phyloP scores from a whole-genome alignment of 2,797 vertebrate genomes.

The Halcyon leucocephala region DNA sequence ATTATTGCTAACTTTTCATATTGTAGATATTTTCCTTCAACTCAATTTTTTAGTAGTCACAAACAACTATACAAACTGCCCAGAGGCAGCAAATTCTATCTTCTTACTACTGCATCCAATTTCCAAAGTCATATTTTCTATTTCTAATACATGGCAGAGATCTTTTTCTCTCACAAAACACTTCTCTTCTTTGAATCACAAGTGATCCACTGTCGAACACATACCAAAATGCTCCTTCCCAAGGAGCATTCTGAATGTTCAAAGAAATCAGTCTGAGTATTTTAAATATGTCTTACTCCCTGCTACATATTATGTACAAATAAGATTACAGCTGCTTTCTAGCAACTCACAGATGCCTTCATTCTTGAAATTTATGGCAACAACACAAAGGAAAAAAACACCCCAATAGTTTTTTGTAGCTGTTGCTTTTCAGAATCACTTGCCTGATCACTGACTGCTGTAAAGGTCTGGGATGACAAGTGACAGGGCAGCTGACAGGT shows the following conservation, averaged over 20 bases:
- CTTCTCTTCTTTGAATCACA: background rate
- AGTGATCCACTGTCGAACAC: background rate
- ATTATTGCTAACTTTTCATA: background rate
- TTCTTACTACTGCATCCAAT: background rate
- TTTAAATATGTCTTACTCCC: background rate
- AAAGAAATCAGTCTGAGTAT: background rate
- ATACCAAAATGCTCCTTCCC: background rate
- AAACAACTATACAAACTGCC: background rate
- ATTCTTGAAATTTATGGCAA: constrained; percentile 57
- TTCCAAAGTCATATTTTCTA: background rate
- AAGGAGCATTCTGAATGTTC: background rate
- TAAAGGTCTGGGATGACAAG: background rate
- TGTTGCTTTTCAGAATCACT: background rate
- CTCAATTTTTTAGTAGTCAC: background rate
- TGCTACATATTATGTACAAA: background rate
- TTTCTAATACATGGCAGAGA: background rate
- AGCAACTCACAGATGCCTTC: constrained; percentile 41
- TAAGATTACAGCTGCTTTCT: constrained; percentile 41
- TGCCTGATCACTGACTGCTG: background rate
- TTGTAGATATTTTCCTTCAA: background rate
- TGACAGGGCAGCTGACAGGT: background rate
- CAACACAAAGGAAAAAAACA: background rate
- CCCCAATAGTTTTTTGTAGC: background rate
- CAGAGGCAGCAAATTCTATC: background rate
- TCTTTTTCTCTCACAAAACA: background rate